Conservation (phyloP, 2,888 invertebrate genomes). For the Onthophagus sagittarius region DNA sequence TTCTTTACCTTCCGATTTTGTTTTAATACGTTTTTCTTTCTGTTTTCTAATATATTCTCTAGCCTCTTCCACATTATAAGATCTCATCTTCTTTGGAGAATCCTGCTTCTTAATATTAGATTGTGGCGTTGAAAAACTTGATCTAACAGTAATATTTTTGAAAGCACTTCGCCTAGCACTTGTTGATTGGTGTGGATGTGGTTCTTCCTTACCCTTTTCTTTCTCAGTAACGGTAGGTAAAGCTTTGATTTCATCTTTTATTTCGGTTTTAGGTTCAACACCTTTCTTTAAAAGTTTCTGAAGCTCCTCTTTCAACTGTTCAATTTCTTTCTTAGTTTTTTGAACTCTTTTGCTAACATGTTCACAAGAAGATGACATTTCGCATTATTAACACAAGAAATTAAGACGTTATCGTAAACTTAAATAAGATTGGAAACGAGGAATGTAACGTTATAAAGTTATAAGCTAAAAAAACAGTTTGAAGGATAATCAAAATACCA, state of each 20-base stretch:
- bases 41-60: conserved; percentile 56
- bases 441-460: conserved; percentile 1
- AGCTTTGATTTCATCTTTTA: conserved; percentile 2
- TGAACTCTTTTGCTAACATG: conserved; percentile 30
- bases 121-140: neutral
- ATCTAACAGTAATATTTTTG: conserved; percentile 11
- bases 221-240: neutral
- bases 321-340: conserved; percentile 43
- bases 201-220: neutral
- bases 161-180: conserved; percentile 12
- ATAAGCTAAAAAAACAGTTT: neutral
- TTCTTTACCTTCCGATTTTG: conserved; percentile 41
- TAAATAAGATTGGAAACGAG: neutral
- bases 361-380: conserved; percentile 25
- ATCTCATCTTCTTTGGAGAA: conserved; percentile 30
- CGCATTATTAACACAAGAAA: neutral
- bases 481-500: neutral
- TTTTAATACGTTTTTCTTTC: conserved; percentile 49
- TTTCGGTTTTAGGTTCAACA: conserved; percentile 23
- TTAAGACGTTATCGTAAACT: neutral
- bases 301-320: conserved; percentile 41
- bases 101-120: conserved; percentile 19
- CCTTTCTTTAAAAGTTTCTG: conserved; percentile 40
- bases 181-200: neutral
- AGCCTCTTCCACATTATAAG: conserved; percentile 53